These are phyloP conservation scores for Eupithecia inturbata DNA, from an alignment of 2,888 invertebrate species.

Conservation along the genomic window DNA sequence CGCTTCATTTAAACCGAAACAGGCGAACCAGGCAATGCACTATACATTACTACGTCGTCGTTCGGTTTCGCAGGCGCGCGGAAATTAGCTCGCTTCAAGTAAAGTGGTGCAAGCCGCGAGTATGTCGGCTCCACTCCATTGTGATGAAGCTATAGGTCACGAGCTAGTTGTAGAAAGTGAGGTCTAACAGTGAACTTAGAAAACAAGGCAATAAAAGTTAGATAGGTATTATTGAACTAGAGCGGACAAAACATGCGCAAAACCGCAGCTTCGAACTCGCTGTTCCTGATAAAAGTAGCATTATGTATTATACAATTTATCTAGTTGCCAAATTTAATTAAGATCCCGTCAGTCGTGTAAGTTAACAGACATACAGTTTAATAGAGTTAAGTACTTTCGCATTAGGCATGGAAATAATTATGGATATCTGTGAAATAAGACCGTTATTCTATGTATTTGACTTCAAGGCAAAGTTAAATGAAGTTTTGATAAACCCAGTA, in stretches of 20 bases:
- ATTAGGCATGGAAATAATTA: too few species aligned
- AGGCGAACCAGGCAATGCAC: too few species aligned
- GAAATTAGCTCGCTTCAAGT: slow-evolving; percentile 36
- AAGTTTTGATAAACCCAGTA: not conserved
- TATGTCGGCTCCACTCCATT: slow-evolving; percentile 21
- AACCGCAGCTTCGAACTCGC: not conserved
- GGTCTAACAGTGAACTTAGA: slow-evolving; percentile 10
- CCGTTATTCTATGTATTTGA: too few species aligned
- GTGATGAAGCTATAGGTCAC: slow-evolving; percentile 29
- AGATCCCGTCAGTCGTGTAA: too few species aligned
- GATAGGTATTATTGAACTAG: not conserved
- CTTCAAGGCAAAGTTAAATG: too few species aligned
- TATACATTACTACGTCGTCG: slow-evolving; percentile 9
- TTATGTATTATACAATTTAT: too few species aligned
- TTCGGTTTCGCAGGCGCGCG: slow-evolving; percentile 37
- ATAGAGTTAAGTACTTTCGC: too few species aligned
- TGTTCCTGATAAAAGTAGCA: not conserved
- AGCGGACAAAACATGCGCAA: not conserved
- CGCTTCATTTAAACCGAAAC: not conserved
- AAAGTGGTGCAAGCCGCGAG: slow-evolving; percentile 27
- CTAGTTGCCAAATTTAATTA: not conserved
- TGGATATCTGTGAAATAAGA: too few species aligned
- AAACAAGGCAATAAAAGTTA: not conserved
- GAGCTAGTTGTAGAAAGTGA: slow-evolving; percentile 21
- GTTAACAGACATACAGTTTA: too few species aligned